Conservation (phyloP, 2,797 vertebrate genomes). For the Myioborus melanocephalus region DNA sequence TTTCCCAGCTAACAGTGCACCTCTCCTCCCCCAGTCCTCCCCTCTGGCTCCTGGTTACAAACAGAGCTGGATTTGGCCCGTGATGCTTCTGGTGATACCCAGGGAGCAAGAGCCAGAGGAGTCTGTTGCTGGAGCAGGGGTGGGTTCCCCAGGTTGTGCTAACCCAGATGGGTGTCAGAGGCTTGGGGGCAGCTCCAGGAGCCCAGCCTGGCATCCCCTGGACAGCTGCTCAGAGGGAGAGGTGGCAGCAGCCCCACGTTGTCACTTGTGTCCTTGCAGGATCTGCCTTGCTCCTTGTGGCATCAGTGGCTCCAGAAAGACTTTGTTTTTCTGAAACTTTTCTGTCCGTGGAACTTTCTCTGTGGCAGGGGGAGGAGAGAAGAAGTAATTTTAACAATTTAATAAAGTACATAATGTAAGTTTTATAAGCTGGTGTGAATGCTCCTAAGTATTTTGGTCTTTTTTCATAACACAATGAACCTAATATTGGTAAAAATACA, state of each 20-base stretch:
- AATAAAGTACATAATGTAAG: slow-evolving; percentile 76
- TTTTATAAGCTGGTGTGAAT: slow-evolving; percentile 76
- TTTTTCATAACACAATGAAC: slow-evolving; percentile 80
- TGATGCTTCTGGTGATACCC: background rate
- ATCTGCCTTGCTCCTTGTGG: background rate
- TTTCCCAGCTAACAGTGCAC: background rate
- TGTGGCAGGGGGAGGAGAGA: slow-evolving; percentile 35
- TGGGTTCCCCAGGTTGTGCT: background rate
- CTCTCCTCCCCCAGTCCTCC: background rate
- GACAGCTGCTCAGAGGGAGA: fast-evolving
- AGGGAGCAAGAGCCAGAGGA: background rate
- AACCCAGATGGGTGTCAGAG: background rate
- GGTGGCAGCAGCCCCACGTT: background rate
- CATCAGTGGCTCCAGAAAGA: background rate
- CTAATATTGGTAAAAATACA: slow-evolving; percentile 81
- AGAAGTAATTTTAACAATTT: slow-evolving; percentile 83
- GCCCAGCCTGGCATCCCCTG: background rate
- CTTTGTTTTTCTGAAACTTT: slow-evolving; percentile 53
- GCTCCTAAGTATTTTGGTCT: slow-evolving; percentile 80
- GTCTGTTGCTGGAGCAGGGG: fast-evolving
- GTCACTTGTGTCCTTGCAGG: background rate
- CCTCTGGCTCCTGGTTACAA: background rate
- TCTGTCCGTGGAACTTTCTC: slow-evolving; percentile 64
- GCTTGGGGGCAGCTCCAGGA: background rate
- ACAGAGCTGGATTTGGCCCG: background rate